Evolutionary conservation across 2,888 invertebrate genomes (phyloP), one percentile per base, ranked within the genome.

Genomic region (Caenorhabditis macrosperma): DNA sequence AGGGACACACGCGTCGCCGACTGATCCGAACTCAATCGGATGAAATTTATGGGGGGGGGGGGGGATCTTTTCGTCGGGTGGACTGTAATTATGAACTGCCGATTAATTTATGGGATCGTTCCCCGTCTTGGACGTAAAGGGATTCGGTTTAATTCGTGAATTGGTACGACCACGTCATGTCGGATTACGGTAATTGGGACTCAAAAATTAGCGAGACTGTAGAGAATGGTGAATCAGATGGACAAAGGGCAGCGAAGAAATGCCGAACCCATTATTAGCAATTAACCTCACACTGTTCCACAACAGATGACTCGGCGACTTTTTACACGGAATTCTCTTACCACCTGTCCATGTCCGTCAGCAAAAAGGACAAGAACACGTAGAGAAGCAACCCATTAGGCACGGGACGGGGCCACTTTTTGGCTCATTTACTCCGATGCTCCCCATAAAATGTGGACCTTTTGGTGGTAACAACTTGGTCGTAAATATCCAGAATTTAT

Each of bases 241-340:
- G 50, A 74, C 74, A 74, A 74, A 74, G 74, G 64, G 41, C 50
- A 64, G 57, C 74, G 74, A 74, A 74, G 74, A 74, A 64, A 74
- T 64, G 64, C 74, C 74, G 74, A 74, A 74, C 74, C 64, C 74
- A 74, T 74, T 74, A 74, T 74, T 74, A 74, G 74, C 74, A 74
- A 74, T 74, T 74, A 74, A 64, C 74, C 74, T 57, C 63, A 64
- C 63, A 72, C 64, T 74, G 74, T 74, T 64, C 54, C 64, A 64
- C 74, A 74, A 74, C 74, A 74, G n/a, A 68, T 68, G 69, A 69
- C 69, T 69, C 57, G 72, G 63, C 46, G 71, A 72, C 55, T 63
- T 71, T 71, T 33, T 22, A n/a, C 17, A 17, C 44, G n/a, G 26
- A 44, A 57, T 38, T 64, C 63, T 17, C 48, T 55, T 61, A 30